These are phyloP conservation scores for Koerneria pararmatus DNA, from an alignment of 2,888 invertebrate species.

Conservation along the genomic window DNA sequence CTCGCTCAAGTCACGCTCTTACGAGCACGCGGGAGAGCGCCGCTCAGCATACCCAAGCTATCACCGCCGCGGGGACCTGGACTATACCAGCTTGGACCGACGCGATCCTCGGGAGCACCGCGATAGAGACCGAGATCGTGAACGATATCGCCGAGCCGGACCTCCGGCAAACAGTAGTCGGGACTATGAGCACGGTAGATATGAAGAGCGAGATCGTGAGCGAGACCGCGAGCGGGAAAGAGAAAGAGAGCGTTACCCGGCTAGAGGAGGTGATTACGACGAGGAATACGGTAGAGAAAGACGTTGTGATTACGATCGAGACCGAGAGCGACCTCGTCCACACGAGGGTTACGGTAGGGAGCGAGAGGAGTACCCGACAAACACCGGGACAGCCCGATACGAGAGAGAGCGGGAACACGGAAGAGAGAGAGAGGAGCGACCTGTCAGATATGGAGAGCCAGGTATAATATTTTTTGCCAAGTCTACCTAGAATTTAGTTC, in stretches of 20 bases:
- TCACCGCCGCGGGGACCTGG: constrained; percentile 24
- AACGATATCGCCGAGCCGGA: constrained; percentile 21
- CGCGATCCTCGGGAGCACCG: constrained; percentile 31
- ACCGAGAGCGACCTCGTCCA: constrained; percentile 9
- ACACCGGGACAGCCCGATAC: constrained; percentile 16
- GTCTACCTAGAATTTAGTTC: no score
- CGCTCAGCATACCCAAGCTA: not conserved
- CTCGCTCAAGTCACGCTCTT: constrained; percentile 53
- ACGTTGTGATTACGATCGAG: constrained; percentile 1
- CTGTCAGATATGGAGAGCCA: not conserved
- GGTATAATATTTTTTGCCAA: no score
- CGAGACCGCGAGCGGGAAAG: constrained; percentile 19
- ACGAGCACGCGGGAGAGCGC: constrained; percentile 51
- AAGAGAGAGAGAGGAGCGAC: constrained; percentile 13
- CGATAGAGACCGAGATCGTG: constrained; percentile 25
- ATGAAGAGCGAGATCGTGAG: constrained; percentile 22
- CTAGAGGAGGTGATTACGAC: not conserved
- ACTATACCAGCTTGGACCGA: constrained; percentile 48
- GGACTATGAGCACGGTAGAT: constrained; percentile 25
- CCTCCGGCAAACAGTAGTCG: constrained; percentile 17
- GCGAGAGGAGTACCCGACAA: not conserved
- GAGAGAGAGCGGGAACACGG: constrained; percentile 19
- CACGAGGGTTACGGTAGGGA: constrained; percentile 9
- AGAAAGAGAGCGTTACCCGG: not conserved
- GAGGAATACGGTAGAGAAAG: constrained; percentile 11